A percentile compares a stretch with the other conserved stretches of the same genome.
These are phyloP conservation scores for Nemoura dubitans DNA, from an alignment of 2,888 invertebrate species.

Conservation along the genomic window DNA sequence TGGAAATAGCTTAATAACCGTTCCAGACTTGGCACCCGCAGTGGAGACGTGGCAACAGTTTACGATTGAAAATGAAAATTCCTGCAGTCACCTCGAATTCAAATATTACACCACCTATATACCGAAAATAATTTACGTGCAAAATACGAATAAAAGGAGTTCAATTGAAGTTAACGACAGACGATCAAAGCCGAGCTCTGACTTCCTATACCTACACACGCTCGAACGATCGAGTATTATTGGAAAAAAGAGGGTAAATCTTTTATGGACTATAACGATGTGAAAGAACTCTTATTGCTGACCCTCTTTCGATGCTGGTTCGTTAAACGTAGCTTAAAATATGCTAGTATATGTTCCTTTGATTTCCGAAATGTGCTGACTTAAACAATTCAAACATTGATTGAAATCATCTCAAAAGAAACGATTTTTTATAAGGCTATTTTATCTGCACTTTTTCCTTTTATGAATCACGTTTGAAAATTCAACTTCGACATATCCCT, in stretches of 20 bases:
- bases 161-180: slow-evolving; percentile 28
- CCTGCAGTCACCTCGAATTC: not conserved
- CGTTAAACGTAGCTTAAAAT: slow-evolving; percentile 3
- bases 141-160: slow-evolving; percentile 23
- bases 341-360: not conserved
- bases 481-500: not conserved
- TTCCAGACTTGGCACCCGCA: not conserved
- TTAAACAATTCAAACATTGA: slow-evolving; percentile 27
- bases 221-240: slow-evolving; percentile 34
- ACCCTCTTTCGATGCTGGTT: slow-evolving; percentile 10
- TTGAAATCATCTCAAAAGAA: slow-evolving; percentile 32
- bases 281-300: slow-evolving; percentile 23
- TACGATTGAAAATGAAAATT: not conserved
- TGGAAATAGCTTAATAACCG: slow-evolving; percentile 13
- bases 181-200: slow-evolving; percentile 15
- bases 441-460: not conserved
- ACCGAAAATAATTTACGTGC: not conserved
- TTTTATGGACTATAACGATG: slow-evolving; percentile 21
- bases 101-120: not conserved
- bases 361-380: slow-evolving; percentile 30
- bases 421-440: not conserved
- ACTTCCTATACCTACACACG: slow-evolving; percentile 19
- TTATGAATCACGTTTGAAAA: not conserved
- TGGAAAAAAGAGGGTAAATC: slow-evolving; percentile 38
- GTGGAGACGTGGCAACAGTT: not conserved